Evolutionary conservation across 2,888 invertebrate species (phyloP), one percentile per base, ranked within the genome.

Genomic region (Diaperis boleti): DNA sequence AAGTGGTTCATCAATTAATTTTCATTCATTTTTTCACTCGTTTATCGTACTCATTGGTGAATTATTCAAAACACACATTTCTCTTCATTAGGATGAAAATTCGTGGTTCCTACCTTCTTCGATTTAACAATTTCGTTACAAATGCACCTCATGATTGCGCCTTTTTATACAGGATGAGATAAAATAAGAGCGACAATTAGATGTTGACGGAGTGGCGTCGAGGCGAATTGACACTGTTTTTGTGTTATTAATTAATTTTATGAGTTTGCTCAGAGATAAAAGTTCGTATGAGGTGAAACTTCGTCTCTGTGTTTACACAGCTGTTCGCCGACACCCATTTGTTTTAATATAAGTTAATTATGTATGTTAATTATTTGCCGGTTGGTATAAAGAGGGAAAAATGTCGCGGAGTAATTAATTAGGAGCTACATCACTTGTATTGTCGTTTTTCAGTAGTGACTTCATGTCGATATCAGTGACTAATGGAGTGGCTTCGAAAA

Each of bases 251-350:
- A 33, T 45, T 50, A 50, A 50, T 37, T 50, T 18, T 49, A 18
- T 14, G 45, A 26, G 26, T 11, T 47, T 26, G 33, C 33, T 18
- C 2, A 20, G 6, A 45, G 50, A 50, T 50, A 50, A 49, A 37
- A 37, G 17, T 26, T 47, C 44, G 10, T 49, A 49, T 49, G 33
- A 49, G 47, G 47, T 33, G 31, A 33, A 26, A 26, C 8, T 35
- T 42, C 10, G 17, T 52, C 35, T 52, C 52, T 3, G 52, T 52
- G 52, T 52, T 52, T 52, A 52, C 37, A 13, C 39, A 31, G 41
- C 39, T 41, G 54, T 41, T 29, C 15, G 29, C 13, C 31, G 22
- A 54, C 41, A 54, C 41, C 52, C 22, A 26, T 6, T 26, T 11
- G 11, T 33, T 33, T 41, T 52, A 22, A n/a, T n/a, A n/a, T 39